Conservation (phyloP, 2,888 invertebrate genomes). For the Epirrhoe tristata region DNA sequence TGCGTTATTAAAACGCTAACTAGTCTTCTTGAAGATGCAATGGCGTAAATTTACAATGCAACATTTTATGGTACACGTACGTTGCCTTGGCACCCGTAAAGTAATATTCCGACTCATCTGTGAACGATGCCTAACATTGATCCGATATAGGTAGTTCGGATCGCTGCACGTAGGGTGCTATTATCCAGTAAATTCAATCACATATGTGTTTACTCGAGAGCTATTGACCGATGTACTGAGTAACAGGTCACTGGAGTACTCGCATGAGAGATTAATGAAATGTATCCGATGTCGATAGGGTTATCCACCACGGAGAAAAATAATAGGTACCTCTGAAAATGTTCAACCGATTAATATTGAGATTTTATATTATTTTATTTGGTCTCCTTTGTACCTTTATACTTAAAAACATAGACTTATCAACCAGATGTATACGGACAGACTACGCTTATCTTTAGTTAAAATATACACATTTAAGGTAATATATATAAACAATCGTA, state of each 20-base stretch:
- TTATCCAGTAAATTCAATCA: slow-evolving; percentile 5
- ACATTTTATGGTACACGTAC: no score
- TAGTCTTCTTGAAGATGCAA: no score
- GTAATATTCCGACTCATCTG: not conserved
- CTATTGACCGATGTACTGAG: slow-evolving; percentile 12
- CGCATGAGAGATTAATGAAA: slow-evolving; percentile 27
- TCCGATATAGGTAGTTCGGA: not conserved
- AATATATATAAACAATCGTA: no score
- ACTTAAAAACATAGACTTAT: no score
- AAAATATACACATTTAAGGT: no score
- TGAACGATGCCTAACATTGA: not conserved
- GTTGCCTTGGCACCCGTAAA: no score
- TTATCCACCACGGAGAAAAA: not conserved
- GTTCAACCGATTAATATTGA: not conserved
- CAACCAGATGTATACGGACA: no score
- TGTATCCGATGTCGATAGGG: slow-evolving; percentile 11
- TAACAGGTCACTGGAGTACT: slow-evolving; percentile 15
- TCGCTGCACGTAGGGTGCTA: not conserved
- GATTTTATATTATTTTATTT: no score
- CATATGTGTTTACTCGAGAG: slow-evolving; percentile 7
- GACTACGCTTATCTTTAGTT: no score
- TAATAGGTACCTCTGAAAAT: not conserved
- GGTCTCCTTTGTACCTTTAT: not conserved
- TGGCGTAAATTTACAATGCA: no score
- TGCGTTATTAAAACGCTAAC: no score